Base-by-base conservation (phyloP, 2,113 vertebrate species). In the Scytalopus superciliaris region DNA sequence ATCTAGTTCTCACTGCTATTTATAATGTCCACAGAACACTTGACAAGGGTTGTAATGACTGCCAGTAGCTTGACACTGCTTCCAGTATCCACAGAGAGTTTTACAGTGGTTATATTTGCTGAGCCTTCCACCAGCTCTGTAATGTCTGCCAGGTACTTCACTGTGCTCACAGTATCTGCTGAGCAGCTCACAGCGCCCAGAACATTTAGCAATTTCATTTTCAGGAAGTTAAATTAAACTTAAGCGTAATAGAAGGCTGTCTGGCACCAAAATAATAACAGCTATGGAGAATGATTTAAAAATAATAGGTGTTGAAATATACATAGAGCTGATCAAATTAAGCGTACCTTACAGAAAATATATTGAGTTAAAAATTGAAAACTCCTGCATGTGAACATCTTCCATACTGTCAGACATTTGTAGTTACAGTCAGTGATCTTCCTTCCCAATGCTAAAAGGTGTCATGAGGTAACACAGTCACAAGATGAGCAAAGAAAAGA, bases 121-220 rank as follows among this genome's bases (percentile, higher is more conserved):
- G 73, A 90, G 52, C 66, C 60, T 66, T 90, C 68, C 25, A 35
- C 45, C 42, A 75, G 42, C 33, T 92, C 80, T 91, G 37, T 31
- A 63, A 52, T 19, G 28, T 57, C 86, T 95, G 92, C 79, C 86
- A 78, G 50, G 64, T 81, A 53, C 66, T 92, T 84, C 72, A 62
- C 9, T 5, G 55, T 47, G 59, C 56, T 91, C 31, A 12, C 42
- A 49, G 22, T 66, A 42, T 50, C 74, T 78, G 47, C 37, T 88
- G 68, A 23, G 37, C 8, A 55, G 40, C 31, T 85, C 42, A 53
- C 3, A 13, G 55, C 74, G 42, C 63, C 68, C 79, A 66, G 59
- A 85, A 19, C 49, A 80, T 83, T 84, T 57, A 83, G 59, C 49
- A 57, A 31, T 86, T 94, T 90, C 47, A 66, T 93, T 94, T 88